Conservation (phyloP, 2,888 invertebrate species). For the Graphium colonna region DNA sequence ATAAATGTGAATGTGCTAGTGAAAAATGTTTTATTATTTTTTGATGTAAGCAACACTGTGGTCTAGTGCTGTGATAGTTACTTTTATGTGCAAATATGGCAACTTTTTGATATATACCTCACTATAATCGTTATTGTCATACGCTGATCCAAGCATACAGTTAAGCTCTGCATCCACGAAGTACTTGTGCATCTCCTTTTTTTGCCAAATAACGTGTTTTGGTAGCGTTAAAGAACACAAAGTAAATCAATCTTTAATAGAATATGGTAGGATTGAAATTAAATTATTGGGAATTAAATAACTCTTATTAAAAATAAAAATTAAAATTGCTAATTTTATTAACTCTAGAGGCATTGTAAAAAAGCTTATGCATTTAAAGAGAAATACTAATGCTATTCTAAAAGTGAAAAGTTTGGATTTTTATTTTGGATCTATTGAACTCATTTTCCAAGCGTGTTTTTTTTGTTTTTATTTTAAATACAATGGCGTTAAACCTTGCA, state of each 20-base stretch:
- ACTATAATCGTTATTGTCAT: conserved; percentile 76
- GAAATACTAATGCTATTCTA: no score
- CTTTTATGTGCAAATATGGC: conserved; percentile 9
- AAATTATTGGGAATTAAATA: not conserved
- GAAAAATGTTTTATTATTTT: not conserved
- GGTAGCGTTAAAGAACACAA: conserved; percentile 75
- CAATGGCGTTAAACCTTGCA: no score
- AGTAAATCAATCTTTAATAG: conserved; percentile 52
- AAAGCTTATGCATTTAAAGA: not conserved
- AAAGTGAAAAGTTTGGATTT: no score
- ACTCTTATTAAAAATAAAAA: no score
- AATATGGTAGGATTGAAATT: not conserved
- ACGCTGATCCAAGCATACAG: conserved; percentile 84
- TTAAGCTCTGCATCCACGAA: conserved; percentile 91
- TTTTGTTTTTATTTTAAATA: no score
- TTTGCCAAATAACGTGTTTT: conserved; percentile 76
- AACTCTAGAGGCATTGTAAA: not conserved
- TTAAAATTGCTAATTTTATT: not conserved
- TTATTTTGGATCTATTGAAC: no score
- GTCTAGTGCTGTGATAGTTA: conserved; percentile 19
- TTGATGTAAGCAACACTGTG: conserved; percentile 16
- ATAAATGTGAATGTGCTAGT: not conserved
- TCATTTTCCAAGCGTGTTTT: no score
- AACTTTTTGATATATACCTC: conserved; percentile 54
- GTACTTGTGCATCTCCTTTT: conserved; percentile 89